Percentiles rank a stretch among this genome's conserved stretches.
phyloP scores from a whole-genome alignment of 2,888 invertebrate species.

The Acanthosepion lycidas region DNA sequence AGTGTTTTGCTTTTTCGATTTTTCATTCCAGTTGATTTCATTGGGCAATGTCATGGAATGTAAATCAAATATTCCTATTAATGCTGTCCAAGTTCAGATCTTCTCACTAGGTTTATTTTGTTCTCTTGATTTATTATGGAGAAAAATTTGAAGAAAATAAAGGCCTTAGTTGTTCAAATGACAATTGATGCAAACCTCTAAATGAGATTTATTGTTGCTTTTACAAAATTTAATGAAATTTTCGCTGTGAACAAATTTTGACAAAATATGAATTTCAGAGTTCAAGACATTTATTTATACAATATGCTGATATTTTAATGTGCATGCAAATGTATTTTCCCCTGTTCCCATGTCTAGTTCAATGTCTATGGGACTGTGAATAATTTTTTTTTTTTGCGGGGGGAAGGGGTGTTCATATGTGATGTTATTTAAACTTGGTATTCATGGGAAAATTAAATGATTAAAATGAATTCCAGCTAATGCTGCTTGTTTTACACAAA shows the following conservation, averaged over 20 bases:
- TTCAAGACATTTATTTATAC: neutral
- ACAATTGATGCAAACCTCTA: neutral
- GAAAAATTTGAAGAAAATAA: neutral
- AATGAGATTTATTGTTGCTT: neutral
- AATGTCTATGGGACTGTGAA: no score
- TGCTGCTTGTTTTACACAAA: no score
- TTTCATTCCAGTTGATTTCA: neutral
- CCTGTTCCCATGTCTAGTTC: no score
- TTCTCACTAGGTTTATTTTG: neutral
- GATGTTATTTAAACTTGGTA: no score
- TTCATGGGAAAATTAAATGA: no score
- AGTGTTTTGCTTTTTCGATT: neutral
- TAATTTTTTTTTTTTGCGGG: no score
- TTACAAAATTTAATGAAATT: slow-evolving; percentile 33
- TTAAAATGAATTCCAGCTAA: no score
- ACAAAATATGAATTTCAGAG: neutral
- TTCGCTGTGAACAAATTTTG: neutral
- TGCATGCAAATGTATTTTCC: neutral
- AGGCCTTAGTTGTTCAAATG: neutral
- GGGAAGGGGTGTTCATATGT: no score
- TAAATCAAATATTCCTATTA: neutral
- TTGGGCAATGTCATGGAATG: neutral
- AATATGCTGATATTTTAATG: neutral
- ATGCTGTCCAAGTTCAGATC: neutral
- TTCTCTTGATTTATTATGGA: neutral